Conservation (phyloP, 1,140 invertebrate species). For the Aphidius gifuensis region DNA sequence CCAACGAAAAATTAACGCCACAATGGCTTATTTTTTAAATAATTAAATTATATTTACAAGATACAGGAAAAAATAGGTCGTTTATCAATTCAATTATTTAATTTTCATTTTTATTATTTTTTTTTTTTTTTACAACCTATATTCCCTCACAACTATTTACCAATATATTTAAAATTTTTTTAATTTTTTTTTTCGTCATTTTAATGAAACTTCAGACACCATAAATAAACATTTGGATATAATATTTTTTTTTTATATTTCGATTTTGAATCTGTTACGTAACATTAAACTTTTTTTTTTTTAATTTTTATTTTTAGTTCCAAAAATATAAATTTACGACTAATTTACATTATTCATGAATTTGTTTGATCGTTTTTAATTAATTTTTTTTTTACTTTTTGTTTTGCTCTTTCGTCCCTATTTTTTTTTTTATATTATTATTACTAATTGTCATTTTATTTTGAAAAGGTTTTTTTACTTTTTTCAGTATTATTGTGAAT, state of each 20-base stretch:
- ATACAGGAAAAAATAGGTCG: too few relatives aligned
- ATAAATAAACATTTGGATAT: slow-evolving; percentile 7
- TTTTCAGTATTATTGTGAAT: slow-evolving; percentile 1
- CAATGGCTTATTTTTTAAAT: slow-evolving; percentile 18
- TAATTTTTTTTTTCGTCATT: too few relatives aligned
- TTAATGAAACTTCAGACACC: too few relatives aligned
- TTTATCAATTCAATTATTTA: too few relatives aligned
- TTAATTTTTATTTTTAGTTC: slow-evolving; percentile 37
- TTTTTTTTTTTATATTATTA: slow-evolving; percentile 2
- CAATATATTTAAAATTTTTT: too few relatives aligned
- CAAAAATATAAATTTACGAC: slow-evolving; percentile 52
- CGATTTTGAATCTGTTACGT: slow-evolving; percentile 2
- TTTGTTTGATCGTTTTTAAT: slow-evolving; percentile 10
- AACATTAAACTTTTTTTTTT: slow-evolving; percentile 3
- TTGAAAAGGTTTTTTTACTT: too few relatives aligned
- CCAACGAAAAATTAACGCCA: slow-evolving; percentile 33
- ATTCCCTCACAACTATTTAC: too few relatives aligned
- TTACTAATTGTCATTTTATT: background rate
- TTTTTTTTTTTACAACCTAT: too few relatives aligned
- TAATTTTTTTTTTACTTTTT: slow-evolving; percentile 1
- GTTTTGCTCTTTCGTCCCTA: background rate
- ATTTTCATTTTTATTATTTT: slow-evolving; percentile 1
- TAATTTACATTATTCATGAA: slow-evolving; percentile 38
- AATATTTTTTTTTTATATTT: slow-evolving; percentile 12
- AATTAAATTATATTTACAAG: too few relatives aligned